These are phyloP conservation scores for Xanthorhoe spadicearia DNA, from an alignment of 2,888 invertebrate genomes.

Conservation along the genomic window DNA sequence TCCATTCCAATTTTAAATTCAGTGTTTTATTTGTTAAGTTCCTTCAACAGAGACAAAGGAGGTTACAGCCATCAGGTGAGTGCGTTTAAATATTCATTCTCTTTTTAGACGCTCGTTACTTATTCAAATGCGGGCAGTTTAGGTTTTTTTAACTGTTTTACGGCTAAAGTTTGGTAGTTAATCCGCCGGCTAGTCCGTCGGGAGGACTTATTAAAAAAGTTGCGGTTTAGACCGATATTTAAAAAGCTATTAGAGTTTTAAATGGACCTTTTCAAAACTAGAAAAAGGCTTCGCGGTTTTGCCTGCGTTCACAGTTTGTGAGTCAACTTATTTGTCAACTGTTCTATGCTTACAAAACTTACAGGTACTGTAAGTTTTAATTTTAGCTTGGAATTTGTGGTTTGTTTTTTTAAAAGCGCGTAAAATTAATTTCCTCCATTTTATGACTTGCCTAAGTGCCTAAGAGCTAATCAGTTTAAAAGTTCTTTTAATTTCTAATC, in stretches of 20 bases:
- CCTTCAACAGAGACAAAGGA: conserved; percentile 46
- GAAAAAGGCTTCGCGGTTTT: background rate
- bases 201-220: conserved; percentile 76
- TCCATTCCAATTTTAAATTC: conserved; percentile 52
- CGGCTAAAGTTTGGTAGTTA: conserved; percentile 66
- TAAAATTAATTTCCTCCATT: too few species aligned
- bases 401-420: too few species aligned
- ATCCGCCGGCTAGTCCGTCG: conserved; percentile 54
- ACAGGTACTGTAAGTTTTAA: too few species aligned
- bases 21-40: conserved; percentile 52
- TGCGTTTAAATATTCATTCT: conserved; percentile 55
- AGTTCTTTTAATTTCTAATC: too few species aligned
- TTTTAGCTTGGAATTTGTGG: too few species aligned
- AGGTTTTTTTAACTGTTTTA: conserved; percentile 57
- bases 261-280: conserved; percentile 8
- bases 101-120: conserved; percentile 49
- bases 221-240: conserved; percentile 59
- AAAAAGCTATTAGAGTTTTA: conserved; percentile 61
- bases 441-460: too few species aligned
- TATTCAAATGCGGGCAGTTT: conserved; percentile 54
- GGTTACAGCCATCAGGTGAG: conserved; percentile 52
- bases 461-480: too few species aligned
- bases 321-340: background rate
- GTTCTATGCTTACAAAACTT: too few species aligned
- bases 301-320: background rate